These are phyloP conservation scores for Zelleria hepariella DNA, from an alignment of 2,888 invertebrate species.

Conservation along the genomic window DNA sequence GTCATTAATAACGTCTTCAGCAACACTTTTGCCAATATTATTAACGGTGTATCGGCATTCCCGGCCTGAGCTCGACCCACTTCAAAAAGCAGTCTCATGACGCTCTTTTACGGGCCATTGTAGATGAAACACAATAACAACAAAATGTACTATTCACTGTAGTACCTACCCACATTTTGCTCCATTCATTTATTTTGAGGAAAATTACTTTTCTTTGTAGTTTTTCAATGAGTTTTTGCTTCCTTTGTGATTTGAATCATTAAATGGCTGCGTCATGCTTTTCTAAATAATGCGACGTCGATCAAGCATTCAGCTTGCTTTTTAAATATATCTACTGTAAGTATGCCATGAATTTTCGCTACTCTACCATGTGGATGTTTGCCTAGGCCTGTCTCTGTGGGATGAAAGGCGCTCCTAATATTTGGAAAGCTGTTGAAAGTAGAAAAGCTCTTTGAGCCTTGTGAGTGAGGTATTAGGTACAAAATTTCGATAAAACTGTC, in stretches of 20 bases:
- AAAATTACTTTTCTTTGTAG: slow-evolving; percentile 27
- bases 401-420: neutral
- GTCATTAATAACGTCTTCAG: slow-evolving; percentile 27
- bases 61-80: slow-evolving; percentile 15
- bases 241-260: slow-evolving; percentile 19
- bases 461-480: neutral
- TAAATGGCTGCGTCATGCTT: slow-evolving; percentile 9
- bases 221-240: slow-evolving; percentile 21
- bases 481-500: neutral
- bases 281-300: neutral
- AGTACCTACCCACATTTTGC: too few relatives aligned
- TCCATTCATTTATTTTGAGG: slow-evolving; percentile 18
- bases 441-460: neutral
- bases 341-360: neutral
- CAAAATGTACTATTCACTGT: slow-evolving; percentile 37
- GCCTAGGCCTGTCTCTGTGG: neutral
- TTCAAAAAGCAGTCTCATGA: slow-evolving; percentile 22
- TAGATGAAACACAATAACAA: slow-evolving; percentile 37
- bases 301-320: neutral
- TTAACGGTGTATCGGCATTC: slow-evolving; percentile 22
- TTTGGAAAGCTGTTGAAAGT: neutral
- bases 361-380: neutral
- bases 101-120: slow-evolving; percentile 31
- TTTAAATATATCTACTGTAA: neutral
- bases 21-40: slow-evolving; percentile 20